A percentile compares a stretch with the other conserved stretches of the same genome.
phyloP scores from a whole-genome alignment of 1,140 invertebrate genomes.

The Reticulitermes speratus region DNA sequence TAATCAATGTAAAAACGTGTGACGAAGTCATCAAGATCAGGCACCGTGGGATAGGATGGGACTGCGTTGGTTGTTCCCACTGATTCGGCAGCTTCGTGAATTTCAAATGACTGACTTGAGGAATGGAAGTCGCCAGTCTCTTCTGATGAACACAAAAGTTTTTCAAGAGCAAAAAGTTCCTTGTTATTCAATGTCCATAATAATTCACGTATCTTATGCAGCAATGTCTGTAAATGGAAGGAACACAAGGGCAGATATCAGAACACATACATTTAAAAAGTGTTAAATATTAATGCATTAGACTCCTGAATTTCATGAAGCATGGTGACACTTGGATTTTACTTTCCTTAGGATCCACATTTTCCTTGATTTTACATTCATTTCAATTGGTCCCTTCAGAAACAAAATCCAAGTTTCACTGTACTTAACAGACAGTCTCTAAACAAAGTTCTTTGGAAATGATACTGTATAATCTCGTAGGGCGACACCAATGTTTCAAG shows the following conservation, averaged over 20 bases:
- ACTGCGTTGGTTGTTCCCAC: constrained; percentile 44
- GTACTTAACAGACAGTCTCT: no score
- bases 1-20: constrained; percentile 69
- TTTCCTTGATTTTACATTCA: no score
- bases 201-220: constrained; percentile 84
- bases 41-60: constrained; percentile 43
- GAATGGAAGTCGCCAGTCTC: constrained; percentile 55
- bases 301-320: no score
- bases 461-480: no score
- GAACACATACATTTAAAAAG: not conserved
- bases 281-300: no score
- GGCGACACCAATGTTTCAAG: no score
- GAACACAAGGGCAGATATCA: constrained; percentile 22
- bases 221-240: constrained; percentile 58
- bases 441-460: no score
- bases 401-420: no score
- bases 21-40: constrained; percentile 67
- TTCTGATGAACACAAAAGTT: constrained; percentile 86
- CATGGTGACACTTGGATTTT: no score
- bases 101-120: not conserved
- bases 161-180: constrained; percentile 82
- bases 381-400: no score
- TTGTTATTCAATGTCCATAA: constrained; percentile 81
- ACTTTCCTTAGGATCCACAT: no score
- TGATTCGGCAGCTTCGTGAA: constrained; percentile 42